Percentiles rank a stretch among this genome's conserved stretches.
Evolutionary conservation across 2,113 vertebrate genomes (phyloP).

Genomic region (Pluvianellus socialis): DNA sequence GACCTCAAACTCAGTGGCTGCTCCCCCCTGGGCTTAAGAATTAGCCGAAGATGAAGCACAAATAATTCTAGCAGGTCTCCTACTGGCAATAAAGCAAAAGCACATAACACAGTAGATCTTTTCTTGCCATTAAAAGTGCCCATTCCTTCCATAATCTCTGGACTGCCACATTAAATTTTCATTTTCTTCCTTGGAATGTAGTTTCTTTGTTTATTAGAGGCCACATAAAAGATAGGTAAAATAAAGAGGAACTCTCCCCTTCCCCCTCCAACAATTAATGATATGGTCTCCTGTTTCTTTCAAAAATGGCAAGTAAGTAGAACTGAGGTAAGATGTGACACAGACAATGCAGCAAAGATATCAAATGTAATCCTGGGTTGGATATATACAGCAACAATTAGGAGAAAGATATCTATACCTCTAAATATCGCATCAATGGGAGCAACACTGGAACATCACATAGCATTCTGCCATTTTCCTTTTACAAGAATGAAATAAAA

Average conservation of each 20-base stretch:
- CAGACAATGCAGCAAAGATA: background rate
- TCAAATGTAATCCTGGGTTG: background rate
- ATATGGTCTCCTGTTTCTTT: background rate
- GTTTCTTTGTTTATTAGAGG: conserved; percentile 15
- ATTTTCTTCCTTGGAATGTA: background rate
- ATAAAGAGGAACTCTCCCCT: background rate
- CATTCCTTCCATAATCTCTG: background rate
- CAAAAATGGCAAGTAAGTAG: conserved; percentile 34
- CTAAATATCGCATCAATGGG: background rate
- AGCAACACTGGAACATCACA: background rate
- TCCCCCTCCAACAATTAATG: background rate
- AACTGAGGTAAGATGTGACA: conserved; percentile 19
- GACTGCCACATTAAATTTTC: background rate
- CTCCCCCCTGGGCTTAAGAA: background rate
- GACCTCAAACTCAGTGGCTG: conserved; percentile 1
- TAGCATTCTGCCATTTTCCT: background rate
- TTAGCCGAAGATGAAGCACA: conserved; percentile 14
- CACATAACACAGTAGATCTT: background rate
- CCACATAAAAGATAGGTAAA: conserved; percentile 2
- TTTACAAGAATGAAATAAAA: background rate
- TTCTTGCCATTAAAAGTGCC: background rate
- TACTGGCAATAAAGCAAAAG: conserved; percentile 7
- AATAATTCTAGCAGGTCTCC: background rate
- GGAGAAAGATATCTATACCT: background rate
- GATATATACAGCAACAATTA: background rate